phyloP scores from a whole-genome alignment of 1,140 invertebrate genomes.

The Pinna nobilis region DNA sequence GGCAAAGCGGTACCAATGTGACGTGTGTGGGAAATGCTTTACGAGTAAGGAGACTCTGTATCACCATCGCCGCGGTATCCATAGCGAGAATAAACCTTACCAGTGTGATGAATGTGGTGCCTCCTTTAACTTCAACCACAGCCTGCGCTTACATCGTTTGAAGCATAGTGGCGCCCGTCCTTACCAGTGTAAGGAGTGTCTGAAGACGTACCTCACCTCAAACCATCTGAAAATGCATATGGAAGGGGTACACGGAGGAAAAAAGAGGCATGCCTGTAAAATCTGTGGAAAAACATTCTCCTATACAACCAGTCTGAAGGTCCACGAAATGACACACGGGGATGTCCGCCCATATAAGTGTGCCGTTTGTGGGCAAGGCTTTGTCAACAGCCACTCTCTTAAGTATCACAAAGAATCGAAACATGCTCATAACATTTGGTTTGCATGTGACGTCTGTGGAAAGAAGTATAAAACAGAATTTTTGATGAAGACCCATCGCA shows the following conservation, averaged over 20 bases:
- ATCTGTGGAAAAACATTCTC: conserved; percentile 85
- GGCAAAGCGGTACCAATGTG: conserved; percentile 67
- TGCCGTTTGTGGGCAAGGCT: conserved; percentile 83
- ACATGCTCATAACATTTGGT: conserved; percentile 68
- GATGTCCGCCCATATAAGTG: conserved; percentile 87
- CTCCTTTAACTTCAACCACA: conserved; percentile 78
- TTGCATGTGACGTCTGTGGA: conserved; percentile 60
- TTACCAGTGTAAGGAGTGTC: conserved; percentile 77
- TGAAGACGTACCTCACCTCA: conserved; percentile 67
- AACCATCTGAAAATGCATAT: conserved; percentile 67
- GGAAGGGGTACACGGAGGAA: conserved; percentile 55
- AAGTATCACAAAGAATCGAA: conserved; percentile 79
- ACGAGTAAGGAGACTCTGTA: conserved; percentile 76
- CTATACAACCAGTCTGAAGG: conserved; percentile 90
- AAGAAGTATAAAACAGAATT: conserved; percentile 66
- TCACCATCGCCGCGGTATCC: conserved; percentile 76
- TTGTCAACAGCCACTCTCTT: conserved; percentile 91
- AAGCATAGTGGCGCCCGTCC: conserved; percentile 76
- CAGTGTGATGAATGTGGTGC: conserved; percentile 78
- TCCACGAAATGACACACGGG: conserved; percentile 88
- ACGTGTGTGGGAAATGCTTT: conserved; percentile 78
- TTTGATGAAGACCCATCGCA: conserved; percentile 58
- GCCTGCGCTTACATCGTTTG: conserved; percentile 76
- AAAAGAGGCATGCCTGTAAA: conserved; percentile 59
- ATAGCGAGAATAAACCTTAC: conserved; percentile 76